Conservation (phyloP, 2,888 invertebrate genomes). For the Drosophila barbarae region DNA sequence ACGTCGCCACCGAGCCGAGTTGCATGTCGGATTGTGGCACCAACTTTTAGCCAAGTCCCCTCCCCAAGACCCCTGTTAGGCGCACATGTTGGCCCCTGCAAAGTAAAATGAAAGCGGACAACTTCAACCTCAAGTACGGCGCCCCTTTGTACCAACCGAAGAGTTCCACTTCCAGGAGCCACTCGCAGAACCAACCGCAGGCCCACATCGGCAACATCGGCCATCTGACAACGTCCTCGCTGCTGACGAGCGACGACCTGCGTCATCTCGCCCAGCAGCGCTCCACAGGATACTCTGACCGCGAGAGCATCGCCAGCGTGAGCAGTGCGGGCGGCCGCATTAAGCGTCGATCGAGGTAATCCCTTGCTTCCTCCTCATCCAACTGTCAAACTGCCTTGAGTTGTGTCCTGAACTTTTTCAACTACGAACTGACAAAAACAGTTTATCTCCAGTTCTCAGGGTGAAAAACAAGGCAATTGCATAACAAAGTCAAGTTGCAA, state of each 20-base stretch:
- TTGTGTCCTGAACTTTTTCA: slow-evolving; percentile 1
- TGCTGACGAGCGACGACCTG: slow-evolving; percentile 65
- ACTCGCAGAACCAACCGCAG: slow-evolving; percentile 65
- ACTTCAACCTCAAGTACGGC: slow-evolving; percentile 67
- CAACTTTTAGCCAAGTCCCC: slow-evolving; percentile 48
- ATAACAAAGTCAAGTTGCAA: slow-evolving; percentile 15
- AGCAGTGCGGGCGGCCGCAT: slow-evolving; percentile 70
- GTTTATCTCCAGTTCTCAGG: slow-evolving; percentile 1
- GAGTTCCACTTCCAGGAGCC: slow-evolving; percentile 69
- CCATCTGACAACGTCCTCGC: slow-evolving; percentile 42
- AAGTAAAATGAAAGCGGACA: slow-evolving; percentile 78
- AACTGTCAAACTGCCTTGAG: slow-evolving; percentile 13
- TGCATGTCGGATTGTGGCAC: slow-evolving; percentile 55
- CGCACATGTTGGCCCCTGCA: slow-evolving; percentile 20
- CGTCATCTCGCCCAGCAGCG: slow-evolving; percentile 53
- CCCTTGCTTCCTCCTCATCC: neutral
- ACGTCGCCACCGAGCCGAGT: slow-evolving; percentile 14
- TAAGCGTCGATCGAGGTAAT: slow-evolving; percentile 69
- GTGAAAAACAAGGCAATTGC: slow-evolving; percentile 6
- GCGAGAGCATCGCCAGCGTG: slow-evolving; percentile 74
- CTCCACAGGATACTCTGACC: slow-evolving; percentile 70
- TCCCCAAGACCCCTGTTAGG: neutral
- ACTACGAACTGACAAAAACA: slow-evolving; percentile 11
- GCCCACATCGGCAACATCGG: slow-evolving; percentile 48
- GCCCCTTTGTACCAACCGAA: slow-evolving; percentile 74